Evolutionary conservation across 2,113 vertebrate species (phyloP), one percentile per base, ranked within the genome.

Genomic region (Galbula dea): DNA sequence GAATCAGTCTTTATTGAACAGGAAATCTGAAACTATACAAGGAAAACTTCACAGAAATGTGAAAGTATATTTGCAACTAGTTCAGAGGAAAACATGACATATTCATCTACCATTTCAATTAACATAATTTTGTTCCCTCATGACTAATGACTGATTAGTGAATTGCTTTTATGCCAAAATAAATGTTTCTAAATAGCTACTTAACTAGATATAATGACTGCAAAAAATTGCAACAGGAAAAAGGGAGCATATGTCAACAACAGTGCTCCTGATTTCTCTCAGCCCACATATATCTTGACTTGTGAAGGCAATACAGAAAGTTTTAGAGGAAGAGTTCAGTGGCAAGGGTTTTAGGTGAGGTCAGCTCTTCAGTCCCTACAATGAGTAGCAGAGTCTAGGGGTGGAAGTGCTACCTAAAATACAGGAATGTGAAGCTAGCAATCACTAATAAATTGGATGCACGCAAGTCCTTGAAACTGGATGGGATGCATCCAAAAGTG

Each of bases 111-210:
- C 27, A 83, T 95, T 93, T 89, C 84, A 96, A 96, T 93, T 69
- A 95, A 89, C 12, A 41, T 91, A 92, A 85, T 92, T 95, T 92
- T 71, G 23, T 55, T 89, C 86, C 55, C 51, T 79, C 37, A 39
- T 73, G 73, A 84, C 58, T 95, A 92, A 93, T 89, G 84, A 87
- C 79, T 96, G 85, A 94, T 96, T 95, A 94, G 89, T 59, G 48
- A 94, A 80, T 73, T 87, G 89, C 82, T 85, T 94, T 95, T 93
- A 87, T 89, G 82, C 72, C 82, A 96, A 96, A 95, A 92, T 89
- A 95, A 84, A 82, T n/a, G 30, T 79, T 94, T 93, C 87, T 94
- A 95, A 96, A 92, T 95, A 87, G 1, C 45, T 75, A 87, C 58
- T 79, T 93, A 93, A 93, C 90, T 81, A 87, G 88, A 86, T 61